phyloP scores from a whole-genome alignment of 1,140 invertebrate species.

The Adelges cooleyi region DNA sequence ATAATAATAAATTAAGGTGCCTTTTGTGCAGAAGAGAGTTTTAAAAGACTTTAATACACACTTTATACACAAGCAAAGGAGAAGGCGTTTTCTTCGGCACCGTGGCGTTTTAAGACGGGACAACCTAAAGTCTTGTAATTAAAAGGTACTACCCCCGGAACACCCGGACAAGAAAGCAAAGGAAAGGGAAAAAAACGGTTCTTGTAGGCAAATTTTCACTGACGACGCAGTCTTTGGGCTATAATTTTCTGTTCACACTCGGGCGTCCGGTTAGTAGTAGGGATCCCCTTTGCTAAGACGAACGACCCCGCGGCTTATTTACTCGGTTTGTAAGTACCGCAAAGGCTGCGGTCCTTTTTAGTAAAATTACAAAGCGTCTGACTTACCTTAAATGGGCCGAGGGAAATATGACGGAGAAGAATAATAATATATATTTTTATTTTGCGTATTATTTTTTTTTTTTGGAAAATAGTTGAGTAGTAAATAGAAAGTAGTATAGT shows the following conservation, averaged over 20 bases:
- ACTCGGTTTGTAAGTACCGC: neutral
- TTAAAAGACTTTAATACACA: slow-evolving; percentile 22
- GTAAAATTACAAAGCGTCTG: neutral
- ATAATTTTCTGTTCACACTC: slow-evolving; percentile 17
- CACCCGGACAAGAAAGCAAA: neutral
- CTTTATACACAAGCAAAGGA: slow-evolving; percentile 18
- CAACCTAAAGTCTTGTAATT: slow-evolving; percentile 12
- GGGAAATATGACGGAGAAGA: neutral
- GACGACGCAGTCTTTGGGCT: neutral
- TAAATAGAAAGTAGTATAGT: no score
- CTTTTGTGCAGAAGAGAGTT: slow-evolving; percentile 9
- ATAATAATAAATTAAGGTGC: slow-evolving; percentile 27
- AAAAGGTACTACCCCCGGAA: slow-evolving; percentile 1
- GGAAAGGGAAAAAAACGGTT: neutral
- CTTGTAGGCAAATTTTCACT: neutral
- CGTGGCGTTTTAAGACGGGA: slow-evolving; percentile 3
- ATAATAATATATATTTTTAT: no score
- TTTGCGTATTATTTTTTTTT: no score
- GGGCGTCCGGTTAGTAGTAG: neutral
- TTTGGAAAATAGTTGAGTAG: no score
- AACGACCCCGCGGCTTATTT: slow-evolving; percentile 12
- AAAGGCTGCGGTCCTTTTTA: slow-evolving; percentile 4
- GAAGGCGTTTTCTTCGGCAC: slow-evolving; percentile 18
- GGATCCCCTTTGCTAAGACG: neutral
- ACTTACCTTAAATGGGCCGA: neutral